These are phyloP conservation scores for Somateria mollissima DNA, from an alignment of 2,797 vertebrate genomes.

Conservation along the genomic window DNA sequence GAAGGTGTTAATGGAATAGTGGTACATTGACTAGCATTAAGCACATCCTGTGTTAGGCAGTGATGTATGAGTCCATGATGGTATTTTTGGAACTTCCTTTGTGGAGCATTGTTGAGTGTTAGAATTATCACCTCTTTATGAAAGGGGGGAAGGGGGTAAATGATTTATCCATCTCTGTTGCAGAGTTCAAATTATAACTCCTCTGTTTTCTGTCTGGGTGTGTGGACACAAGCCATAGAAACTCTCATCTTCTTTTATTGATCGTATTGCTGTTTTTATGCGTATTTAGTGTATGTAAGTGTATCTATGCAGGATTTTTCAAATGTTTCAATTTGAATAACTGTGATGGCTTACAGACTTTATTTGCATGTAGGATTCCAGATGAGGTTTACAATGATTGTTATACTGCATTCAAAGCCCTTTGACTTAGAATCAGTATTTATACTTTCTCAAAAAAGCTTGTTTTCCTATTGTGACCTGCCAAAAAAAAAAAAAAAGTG, in stretches of 20 bases:
- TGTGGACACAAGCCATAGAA: not conserved
- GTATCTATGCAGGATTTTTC: not conserved
- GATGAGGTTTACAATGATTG: not conserved
- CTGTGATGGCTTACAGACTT: not conserved
- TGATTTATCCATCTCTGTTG: not conserved
- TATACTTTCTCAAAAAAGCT: not conserved
- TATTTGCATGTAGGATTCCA: fast-evolving
- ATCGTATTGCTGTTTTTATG: not conserved
- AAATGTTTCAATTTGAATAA: not conserved
- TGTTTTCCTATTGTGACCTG: constrained; percentile 18
- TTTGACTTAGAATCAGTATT: not conserved
- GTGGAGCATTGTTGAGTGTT: not conserved
- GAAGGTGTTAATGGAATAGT: not conserved
- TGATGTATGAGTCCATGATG: not conserved
- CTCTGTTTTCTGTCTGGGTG: not conserved
- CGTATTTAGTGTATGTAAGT: not conserved
- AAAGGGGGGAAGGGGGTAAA: not conserved
- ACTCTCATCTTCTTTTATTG: not conserved
- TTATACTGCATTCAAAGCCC: not conserved
- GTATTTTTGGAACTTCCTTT: constrained; percentile 26
- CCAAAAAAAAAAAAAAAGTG: not conserved
- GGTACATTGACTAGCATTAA: not conserved
- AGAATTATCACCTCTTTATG: not conserved
- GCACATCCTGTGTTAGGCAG: not conserved
- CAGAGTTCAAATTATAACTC: not conserved